Base-by-base conservation (phyloP, 2,888 invertebrate genomes). In the Oxyscelio sp. region DNA sequence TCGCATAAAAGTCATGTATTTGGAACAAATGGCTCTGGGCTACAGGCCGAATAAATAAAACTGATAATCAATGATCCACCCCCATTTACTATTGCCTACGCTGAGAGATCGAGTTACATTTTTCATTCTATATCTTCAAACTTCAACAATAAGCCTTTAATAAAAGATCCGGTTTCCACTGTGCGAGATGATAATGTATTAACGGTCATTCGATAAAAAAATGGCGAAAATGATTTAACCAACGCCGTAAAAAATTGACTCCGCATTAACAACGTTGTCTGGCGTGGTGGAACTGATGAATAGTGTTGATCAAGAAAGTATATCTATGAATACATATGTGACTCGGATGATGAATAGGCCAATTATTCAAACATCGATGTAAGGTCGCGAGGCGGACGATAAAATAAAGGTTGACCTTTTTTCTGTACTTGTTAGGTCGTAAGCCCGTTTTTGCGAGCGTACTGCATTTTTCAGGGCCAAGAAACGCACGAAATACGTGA, bases 301-400 rank as follows among this genome's bases (percentile, higher is more conserved):
- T 45, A 50, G 70, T 70, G 56, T 58, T 58, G 45, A 70, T 70
- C 45, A 70, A 15, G 5, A 17, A 56, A 27, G 19, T 27, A 45
- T 65, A 54, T 22, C 22, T 45, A 43, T 56, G 45, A 54, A 63
- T 74, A 19, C 58, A 66, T 66, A 15, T 78, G 77, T 78, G 77
- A 68, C 68, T 58, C 22, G 77, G 68, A 78, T 68, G 59, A 59
- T 68, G 77, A 78, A 61, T 78, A 59, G 66, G 31, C 50, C 40
- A 77, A 66, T 77, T 77, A 77, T 77, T 66, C 59, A 65, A 24
- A 38, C 59, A 59, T 59, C 59, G 54, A 52, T 63, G 59, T 65
- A 65, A 65, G 56, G 43, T 74, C 21, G 31, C 19, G 54, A n/a
- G n/a, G n/a, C n/a, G n/a, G n/a, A n/a, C n/a, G n/a, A n/a, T n/a